phyloP scores from a whole-genome alignment of 2,113 vertebrate genomes.

The Mungos mungo region DNA sequence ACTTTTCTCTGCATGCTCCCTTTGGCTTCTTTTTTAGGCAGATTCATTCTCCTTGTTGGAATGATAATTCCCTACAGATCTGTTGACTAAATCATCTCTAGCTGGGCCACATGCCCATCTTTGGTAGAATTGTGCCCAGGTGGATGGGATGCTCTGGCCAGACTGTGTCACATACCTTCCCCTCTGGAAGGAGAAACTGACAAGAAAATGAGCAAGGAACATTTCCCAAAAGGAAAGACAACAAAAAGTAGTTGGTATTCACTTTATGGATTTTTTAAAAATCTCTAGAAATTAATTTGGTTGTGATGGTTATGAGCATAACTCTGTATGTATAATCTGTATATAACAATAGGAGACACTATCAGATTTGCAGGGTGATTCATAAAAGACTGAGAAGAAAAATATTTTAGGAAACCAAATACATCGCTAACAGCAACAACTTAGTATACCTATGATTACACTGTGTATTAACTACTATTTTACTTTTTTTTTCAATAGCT shows the following conservation, averaged over 20 bases:
- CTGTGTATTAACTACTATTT: background rate
- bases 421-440: background rate
- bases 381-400: background rate
- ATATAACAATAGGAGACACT: background rate
- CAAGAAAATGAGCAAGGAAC: background rate
- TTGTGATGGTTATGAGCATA: background rate
- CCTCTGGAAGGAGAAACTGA: background rate
- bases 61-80: background rate
- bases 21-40: background rate
- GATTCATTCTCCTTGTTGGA: background rate
- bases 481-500: background rate
- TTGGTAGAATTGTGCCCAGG: background rate
- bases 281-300: background rate
- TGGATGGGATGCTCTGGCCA: background rate
- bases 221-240: constrained; percentile 13
- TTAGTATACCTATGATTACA: background rate
- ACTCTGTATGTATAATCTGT: background rate
- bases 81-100: background rate
- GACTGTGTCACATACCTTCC: background rate
- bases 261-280: background rate
- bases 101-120: background rate
- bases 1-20: background rate
- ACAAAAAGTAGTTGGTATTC: background rate
- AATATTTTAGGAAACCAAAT: constrained; percentile 28
- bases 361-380: background rate